Percentiles rank a stretch among this genome's conserved stretches.
Evolutionary conservation across 2,888 invertebrate genomes (phyloP).

Genomic region (Eupeodes luniger): DNA sequence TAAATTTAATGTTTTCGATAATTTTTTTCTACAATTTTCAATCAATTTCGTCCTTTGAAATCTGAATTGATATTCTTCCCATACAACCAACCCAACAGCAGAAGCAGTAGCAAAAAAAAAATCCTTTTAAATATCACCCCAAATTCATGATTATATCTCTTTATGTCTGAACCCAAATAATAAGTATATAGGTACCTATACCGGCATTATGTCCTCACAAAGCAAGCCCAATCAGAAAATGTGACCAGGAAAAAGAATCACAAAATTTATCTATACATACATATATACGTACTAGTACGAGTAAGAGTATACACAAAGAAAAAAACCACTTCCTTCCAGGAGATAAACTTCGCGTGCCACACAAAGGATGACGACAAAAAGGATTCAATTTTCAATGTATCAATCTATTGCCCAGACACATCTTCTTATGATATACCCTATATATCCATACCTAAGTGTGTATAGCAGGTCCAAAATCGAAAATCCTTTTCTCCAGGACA

Average conservation of each 20-base stretch:
- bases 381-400: conserved; percentile 76
- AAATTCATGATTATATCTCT: conserved; percentile 63
- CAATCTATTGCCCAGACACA: conserved; percentile 74
- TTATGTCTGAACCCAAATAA: conserved; percentile 35
- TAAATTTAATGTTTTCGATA: conserved; percentile 67
- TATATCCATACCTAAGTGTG: not conserved
- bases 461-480: conserved; percentile 15
- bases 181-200: not conserved
- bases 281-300: too few species aligned
- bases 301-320: conserved; percentile 48
- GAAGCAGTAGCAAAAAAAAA: not conserved
- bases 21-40: conserved; percentile 72
- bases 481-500: conserved; percentile 9
- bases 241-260: conserved; percentile 14
- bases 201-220: not conserved
- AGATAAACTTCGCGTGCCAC: conserved; percentile 64
- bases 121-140: conserved; percentile 60
- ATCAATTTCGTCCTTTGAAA: conserved; percentile 69
- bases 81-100: not conserved
- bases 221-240: conserved; percentile 26
- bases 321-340: conserved; percentile 73
- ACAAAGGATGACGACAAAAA: conserved; percentile 63
- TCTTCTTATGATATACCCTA: conserved; percentile 4
- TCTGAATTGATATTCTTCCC: conserved; percentile 25
- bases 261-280: conserved; percentile 38